phyloP scores from a whole-genome alignment of 2,113 vertebrate species.

The Aramus guarauna region DNA sequence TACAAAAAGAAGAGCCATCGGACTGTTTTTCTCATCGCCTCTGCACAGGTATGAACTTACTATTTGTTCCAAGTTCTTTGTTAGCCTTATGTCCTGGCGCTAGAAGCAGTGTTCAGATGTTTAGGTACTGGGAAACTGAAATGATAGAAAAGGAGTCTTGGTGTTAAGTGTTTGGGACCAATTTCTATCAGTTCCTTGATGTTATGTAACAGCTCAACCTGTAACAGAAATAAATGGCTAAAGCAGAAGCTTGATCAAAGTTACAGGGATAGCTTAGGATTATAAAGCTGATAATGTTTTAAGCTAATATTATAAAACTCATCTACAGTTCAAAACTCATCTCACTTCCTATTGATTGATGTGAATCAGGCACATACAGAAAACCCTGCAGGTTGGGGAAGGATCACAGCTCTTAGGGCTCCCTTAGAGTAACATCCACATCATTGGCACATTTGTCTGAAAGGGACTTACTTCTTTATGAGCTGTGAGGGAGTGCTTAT shows the following conservation, averaged over 20 bases:
- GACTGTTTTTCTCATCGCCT: neutral
- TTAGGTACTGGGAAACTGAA: neutral
- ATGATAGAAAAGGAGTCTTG: neutral
- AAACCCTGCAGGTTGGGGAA: neutral
- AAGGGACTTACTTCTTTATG: neutral
- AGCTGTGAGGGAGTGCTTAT: neutral
- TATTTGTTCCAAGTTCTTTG: neutral
- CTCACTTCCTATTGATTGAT: neutral
- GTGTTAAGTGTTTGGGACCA: neutral
- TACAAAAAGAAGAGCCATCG: neutral
- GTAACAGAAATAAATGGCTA: neutral
- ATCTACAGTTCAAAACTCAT: neutral
- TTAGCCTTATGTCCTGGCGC: neutral
- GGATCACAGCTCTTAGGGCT: neutral
- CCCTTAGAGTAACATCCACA: no score
- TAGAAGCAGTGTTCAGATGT: neutral
- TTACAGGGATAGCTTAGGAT: neutral
- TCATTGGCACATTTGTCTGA: neutral
- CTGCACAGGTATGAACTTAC: neutral
- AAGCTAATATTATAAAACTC: neutral
- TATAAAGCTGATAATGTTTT: neutral
- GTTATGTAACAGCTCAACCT: neutral
- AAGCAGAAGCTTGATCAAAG: neutral
- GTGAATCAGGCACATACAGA: neutral
- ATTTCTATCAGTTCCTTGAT: neutral